Conservation (phyloP, 1,140 invertebrate species). For the Lepidurus apus region DNA sequence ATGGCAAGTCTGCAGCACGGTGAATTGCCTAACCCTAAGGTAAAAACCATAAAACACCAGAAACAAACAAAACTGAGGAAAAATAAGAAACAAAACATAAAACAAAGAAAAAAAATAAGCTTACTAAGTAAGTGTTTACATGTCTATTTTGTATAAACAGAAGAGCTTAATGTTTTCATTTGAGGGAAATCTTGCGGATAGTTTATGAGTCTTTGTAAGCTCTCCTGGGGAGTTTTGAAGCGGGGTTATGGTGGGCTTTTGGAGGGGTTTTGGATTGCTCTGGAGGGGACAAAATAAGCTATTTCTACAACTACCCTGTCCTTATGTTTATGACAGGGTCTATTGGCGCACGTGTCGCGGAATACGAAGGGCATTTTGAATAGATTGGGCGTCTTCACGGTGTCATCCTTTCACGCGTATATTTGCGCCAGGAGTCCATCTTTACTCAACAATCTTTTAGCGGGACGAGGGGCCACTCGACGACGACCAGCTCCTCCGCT, state of each 20-base stretch:
- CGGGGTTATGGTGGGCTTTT: background rate
- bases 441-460: conserved; percentile 82
- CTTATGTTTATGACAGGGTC: conserved; percentile 62
- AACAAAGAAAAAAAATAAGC: conserved; percentile 9
- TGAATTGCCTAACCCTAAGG: conserved; percentile 96
- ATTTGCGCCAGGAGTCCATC: conserved; percentile 91
- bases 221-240: conserved; percentile 9
- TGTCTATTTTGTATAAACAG: no score
- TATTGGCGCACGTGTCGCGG: conserved; percentile 89
- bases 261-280: conserved; percentile 22
- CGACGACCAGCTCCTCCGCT: conserved; percentile 55
- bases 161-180: no score
- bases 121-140: background rate
- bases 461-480: conserved; percentile 82
- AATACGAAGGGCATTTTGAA: conserved; percentile 91
- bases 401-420: conserved; percentile 95
- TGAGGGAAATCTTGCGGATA: no score
- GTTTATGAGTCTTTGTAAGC: no score
- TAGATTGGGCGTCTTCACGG: conserved; percentile 92
- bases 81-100: background rate
- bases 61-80: no score
- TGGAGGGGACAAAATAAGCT: background rate
- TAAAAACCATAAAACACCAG: conserved; percentile 46
- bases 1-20: conserved; percentile 93
- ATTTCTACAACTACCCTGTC: conserved; percentile 36